These are phyloP conservation scores for Leptinotarsa peninsularis DNA, from an alignment of 2,888 invertebrate species.

Conservation along the genomic window DNA sequence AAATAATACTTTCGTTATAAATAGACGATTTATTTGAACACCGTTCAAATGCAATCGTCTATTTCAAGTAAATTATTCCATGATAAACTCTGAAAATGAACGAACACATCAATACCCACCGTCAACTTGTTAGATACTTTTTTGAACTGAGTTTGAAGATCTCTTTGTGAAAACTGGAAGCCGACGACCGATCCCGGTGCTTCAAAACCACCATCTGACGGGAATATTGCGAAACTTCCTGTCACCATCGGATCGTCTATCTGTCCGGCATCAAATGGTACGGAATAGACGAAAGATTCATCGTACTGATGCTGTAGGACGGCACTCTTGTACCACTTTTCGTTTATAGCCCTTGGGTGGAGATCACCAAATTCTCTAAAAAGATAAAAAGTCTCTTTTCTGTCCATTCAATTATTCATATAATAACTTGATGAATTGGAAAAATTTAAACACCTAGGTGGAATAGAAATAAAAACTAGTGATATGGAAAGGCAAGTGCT, in stretches of 20 bases:
- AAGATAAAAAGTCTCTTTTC: background rate
- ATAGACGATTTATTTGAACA: no score
- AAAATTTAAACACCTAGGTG: no score
- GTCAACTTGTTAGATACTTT: slow-evolving; percentile 73
- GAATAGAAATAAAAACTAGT: no score
- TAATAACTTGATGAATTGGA: no score
- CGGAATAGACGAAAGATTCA: slow-evolving; percentile 82
- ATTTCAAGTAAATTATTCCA: no score
- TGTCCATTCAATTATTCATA: no score
- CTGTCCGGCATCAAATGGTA: slow-evolving; percentile 71
- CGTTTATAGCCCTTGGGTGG: slow-evolving; percentile 84
- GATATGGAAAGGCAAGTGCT: no score
- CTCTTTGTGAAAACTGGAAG: slow-evolving; percentile 82
- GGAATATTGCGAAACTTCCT: slow-evolving; percentile 86
- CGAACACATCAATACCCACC: slow-evolving; percentile 53
- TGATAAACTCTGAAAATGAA: background rate
- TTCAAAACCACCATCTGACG: slow-evolving; percentile 78
- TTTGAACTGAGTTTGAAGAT: slow-evolving; percentile 77
- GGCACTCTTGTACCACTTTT: slow-evolving; percentile 92
- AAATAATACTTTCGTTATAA: no score
- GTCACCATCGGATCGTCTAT: slow-evolving; percentile 77
- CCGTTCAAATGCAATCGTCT: no score
- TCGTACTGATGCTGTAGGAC: slow-evolving; percentile 86
- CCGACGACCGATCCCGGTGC: slow-evolving; percentile 92
- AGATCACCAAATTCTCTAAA: slow-evolving; percentile 80